Evolutionary conservation across 1,140 invertebrate genomes (phyloP), one percentile per base, ranked within the genome.

Genomic region (Pectinophora gossypiella): DNA sequence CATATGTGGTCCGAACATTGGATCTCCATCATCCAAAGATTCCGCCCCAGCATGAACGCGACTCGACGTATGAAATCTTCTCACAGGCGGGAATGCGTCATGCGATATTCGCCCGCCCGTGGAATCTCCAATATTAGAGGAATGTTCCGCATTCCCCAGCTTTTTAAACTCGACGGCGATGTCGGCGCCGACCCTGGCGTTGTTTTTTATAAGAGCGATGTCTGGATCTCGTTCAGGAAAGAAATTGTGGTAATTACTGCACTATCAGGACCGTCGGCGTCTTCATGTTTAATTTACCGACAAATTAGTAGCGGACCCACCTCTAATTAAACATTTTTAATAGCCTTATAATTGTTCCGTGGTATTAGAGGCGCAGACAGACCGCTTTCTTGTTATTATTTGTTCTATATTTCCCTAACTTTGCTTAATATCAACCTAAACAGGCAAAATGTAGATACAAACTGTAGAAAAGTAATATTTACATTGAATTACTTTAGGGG

Each of bases 121-220:
- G 18, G 60, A 52, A 46, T 54, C 54, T 60, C 65, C 67, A 55
- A 64, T 76, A 71, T 76, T 72, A 55, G 57, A 61, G 53, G 44
- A 38, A 35, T 55, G 69, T 55, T 55, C 54, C 40, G 55, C 66
- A 72, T 73, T 77, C 61, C 72, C 79, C 53, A 87, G 69, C 68
- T 88, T 76, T 58, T 85, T 71, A 53, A 93, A 90, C 72, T 92
- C 89, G 3, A 93, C 78, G 6, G 97, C 95, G 67, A 99, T 96
- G 83, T 94, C 84, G 47, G 95, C 93, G 13, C 95, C 97, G 46
- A 97, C 90, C 57, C 77, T 88, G 1, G 96, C 97, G 88, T 99
- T 99, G 85, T 99, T 97, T 88, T 96, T 93, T 65, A 99, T 93
- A 19, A 99, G 89, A 2, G 93, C 95, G 71, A 97, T 94, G 88